Evolutionary conservation across 2,113 vertebrate species (phyloP), one percentile per base, ranked within the genome.

Genomic region (Platysteira castanea): DNA sequence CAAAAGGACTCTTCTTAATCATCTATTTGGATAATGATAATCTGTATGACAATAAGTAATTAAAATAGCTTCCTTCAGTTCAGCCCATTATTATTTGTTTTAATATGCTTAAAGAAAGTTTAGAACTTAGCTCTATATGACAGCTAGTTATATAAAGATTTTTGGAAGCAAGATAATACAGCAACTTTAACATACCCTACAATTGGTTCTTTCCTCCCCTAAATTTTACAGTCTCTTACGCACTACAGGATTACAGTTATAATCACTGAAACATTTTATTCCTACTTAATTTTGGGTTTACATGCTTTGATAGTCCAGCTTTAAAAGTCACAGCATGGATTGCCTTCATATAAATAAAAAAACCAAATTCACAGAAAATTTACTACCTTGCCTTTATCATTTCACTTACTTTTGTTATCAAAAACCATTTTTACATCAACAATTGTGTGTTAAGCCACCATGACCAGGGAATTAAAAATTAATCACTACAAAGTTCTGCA

Each of bases 401-500:
- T 96, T 70, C 15, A 26, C 13, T 93, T 76, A 18, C 22, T 83
- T 90, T 87, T 78, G 19, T 60, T 85, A 93, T 67, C 24, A 74
- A 89, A 87, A 93, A 37, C 5, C 0, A 8, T 60, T 95, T 91
- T 96, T 71, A 57, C 3, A 68, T 78, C 71, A 91, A 76, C n/a
- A 87, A 71, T 53, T 67, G 8, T 61, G 37, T 69, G 65, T 80
- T 92, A 92, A 96, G 26, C 18, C 50, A 73, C 61, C 33, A 18
- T 90, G 76, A 80, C 69, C 84, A 24, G 8, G 9, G 64, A 86
- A 95, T 93, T 92, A 93, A 96, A 91, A 94, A 53, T n/a, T 15
- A 94, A 92, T 87, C 44, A 41, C 53, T 79, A 49, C 31, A 37
- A 90, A 90, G 47, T 79, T 28, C 42, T 83, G 27, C 26, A 80